These are phyloP conservation scores for Crocodylus rhombifer DNA, from an alignment of 2,797 vertebrate species.

Conservation along the genomic window DNA sequence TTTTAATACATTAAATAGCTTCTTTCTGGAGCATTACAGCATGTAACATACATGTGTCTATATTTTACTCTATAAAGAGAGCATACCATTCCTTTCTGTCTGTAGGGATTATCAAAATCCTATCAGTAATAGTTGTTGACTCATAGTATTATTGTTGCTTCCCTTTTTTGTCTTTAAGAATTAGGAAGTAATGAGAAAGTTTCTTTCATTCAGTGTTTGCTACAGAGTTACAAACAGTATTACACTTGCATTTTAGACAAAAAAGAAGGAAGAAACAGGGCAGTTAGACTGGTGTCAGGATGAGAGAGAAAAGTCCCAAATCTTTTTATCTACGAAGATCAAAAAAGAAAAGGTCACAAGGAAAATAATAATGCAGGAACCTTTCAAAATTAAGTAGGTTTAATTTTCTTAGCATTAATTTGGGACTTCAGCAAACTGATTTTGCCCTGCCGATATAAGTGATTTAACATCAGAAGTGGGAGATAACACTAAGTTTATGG, in stretches of 20 bases:
- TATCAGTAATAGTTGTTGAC: background rate
- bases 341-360: background rate
- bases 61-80: background rate
- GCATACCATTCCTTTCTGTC: background rate
- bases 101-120: background rate
- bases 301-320: background rate
- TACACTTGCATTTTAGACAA: background rate
- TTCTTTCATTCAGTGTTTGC: constrained; percentile 19
- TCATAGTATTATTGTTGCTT: constrained; percentile 16
- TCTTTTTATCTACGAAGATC: constrained; percentile 20
- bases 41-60: background rate
- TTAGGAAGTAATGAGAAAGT: background rate
- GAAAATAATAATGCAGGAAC: background rate
- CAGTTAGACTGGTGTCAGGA: background rate
- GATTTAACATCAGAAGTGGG: constrained; percentile 58
- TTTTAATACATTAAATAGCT: background rate
- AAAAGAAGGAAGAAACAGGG: background rate
- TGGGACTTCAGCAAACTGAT: constrained; percentile 25
- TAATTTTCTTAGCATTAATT: constrained; percentile 42
- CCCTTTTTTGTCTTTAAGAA: background rate
- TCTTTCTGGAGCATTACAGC: background rate
- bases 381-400: constrained; percentile 30
- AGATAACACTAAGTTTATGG: constrained; percentile 52
- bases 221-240: constrained; percentile 12
- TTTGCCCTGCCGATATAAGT: constrained; percentile 18